Conservation (phyloP, 2,888 invertebrate species). For the Griposia aprilina region DNA sequence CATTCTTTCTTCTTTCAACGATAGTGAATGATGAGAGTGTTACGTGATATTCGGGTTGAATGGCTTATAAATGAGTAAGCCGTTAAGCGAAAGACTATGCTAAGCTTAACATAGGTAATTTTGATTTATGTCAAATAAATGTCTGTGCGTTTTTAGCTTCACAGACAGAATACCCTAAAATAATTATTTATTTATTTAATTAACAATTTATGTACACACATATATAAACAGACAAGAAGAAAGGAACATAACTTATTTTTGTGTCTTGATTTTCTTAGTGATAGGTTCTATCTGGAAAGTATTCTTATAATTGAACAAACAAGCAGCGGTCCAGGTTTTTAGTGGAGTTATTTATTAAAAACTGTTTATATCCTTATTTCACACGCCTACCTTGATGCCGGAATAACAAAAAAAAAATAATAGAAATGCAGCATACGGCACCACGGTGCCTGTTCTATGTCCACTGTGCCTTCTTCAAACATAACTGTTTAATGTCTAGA, state of each 20-base stretch:
- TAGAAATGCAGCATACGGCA: conserved; percentile 61
- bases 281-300: not conserved
- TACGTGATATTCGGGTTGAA: not conserved
- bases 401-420: conserved; percentile 24
- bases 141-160: not conserved
- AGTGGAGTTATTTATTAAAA: not conserved
- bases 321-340: not conserved
- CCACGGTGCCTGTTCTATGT: conserved; percentile 74
- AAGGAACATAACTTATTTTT: too few relatives aligned
- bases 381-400: not conserved
- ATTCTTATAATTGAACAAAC: too few relatives aligned
- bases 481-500: conserved; percentile 89
- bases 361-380: not conserved
- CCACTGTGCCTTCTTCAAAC: conserved; percentile 79
- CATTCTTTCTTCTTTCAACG: too few relatives aligned
- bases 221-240: too few relatives aligned
- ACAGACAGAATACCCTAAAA: not conserved
- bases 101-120: too few relatives aligned
- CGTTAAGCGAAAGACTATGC: too few relatives aligned
- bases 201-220: too few relatives aligned
- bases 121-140: not conserved
- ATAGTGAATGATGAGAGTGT: not conserved
- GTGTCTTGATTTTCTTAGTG: not conserved
- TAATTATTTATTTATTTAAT: too few relatives aligned
- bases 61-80: too few relatives aligned